Base-by-base conservation (phyloP, 2,113 vertebrate species). In the Callospermophilus lateralis region DNA sequence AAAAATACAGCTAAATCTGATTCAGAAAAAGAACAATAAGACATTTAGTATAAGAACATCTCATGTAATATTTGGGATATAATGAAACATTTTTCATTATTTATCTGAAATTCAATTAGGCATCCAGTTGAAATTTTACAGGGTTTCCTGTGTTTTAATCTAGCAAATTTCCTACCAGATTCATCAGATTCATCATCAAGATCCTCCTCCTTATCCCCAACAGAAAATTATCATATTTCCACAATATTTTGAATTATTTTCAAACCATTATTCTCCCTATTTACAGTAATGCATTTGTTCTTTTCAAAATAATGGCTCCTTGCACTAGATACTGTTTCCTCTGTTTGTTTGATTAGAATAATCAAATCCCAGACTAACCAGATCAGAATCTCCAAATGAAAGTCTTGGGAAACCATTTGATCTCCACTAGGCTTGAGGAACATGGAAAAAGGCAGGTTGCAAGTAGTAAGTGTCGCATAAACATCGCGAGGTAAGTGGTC, bases 191-290 rank as follows among this genome's bases (percentile, higher is more conserved):
- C 13, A 1, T 19, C 30, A 16, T 67, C 55, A 76, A 7, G 65
- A 16, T 7, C 20, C 55, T 32, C 26, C 67, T 80, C 55, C n/a
- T 65, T 53, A 74, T 67, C 68, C 42, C 28, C 55, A 20, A 20
- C 26, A 76, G 4, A 32, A 92, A 81, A 91, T 61, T 37, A 24
- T 51, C 28, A 28, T 32, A 51, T 45, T 87, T 48, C 81, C 45
- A 76, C 15, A 76, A 13, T 45, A 68, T 74, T 58, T 83, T 28
- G 34, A 34, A 77, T 32, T 84, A 58, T 70, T 92, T 87, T 95
- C 48, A 93, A 95, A 68, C 42, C 16, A n/a, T 42, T 42, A 77
- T 68, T 68, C 48, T 92, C 67, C 74, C 81, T 73, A n/a, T 86
- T 86, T 61, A 80, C 9, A 68, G 32, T 92, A 61, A 73, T 30